These are phyloP conservation scores for Lophotriccus pileatus DNA, from an alignment of 2,797 vertebrate genomes.

Conservation along the genomic window DNA sequence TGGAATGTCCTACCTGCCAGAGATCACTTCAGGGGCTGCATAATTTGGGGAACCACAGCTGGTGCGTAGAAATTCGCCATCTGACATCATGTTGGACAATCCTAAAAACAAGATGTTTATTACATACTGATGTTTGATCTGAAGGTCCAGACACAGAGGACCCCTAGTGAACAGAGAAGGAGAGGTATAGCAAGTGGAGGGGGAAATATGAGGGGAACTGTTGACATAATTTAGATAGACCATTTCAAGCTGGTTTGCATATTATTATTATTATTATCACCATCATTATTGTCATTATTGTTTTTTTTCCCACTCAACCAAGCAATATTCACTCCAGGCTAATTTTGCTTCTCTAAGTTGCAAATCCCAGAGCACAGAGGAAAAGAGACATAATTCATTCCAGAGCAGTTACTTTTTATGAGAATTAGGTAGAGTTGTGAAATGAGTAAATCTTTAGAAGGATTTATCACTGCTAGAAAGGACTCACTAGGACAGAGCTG, in stretches of 20 bases:
- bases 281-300: not conserved
- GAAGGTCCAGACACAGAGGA: not conserved
- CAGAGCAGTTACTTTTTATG: not conserved
- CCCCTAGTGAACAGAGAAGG: not conserved
- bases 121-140: not conserved
- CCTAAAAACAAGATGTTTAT: slow-evolving; percentile 72
- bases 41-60: slow-evolving; percentile 99
- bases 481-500: not conserved
- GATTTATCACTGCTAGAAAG: not conserved
- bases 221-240: not conserved
- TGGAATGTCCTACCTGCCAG: slow-evolving; percentile 85
- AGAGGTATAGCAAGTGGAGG: not conserved
- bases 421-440: not conserved
- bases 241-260: not conserved
- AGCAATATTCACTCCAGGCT: not conserved
- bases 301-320: not conserved
- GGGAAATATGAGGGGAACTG: not conserved
- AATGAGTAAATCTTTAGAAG: not conserved
- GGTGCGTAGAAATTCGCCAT: slow-evolving; percentile 96
- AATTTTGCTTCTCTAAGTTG: not conserved
- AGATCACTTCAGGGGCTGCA: slow-evolving; percentile 98
- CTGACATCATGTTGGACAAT: slow-evolving; percentile 99
- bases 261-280: not conserved
- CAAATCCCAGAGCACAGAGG: not conserved
- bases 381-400: not conserved